Conservation (phyloP, 2,888 invertebrate genomes). For the Chalcis sispes region DNA sequence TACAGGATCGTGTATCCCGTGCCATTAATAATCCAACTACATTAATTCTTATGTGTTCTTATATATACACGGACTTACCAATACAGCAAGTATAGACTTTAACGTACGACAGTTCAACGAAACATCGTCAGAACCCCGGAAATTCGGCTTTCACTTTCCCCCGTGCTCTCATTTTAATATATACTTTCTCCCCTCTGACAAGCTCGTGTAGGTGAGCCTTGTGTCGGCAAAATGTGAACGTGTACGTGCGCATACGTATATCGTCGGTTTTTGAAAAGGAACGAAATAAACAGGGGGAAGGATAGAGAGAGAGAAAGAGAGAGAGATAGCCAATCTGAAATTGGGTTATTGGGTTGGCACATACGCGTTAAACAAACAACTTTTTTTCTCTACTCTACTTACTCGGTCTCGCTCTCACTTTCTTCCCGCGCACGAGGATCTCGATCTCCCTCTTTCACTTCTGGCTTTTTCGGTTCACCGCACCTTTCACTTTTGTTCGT, state of each 20-base stretch:
- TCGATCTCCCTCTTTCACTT: constrained; percentile 24
- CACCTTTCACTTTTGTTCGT: constrained; percentile 52
- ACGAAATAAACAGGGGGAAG: not conserved
- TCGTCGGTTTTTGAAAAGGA: constrained; percentile 16
- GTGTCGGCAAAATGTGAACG: not conserved
- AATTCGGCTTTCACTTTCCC: constrained; percentile 50
- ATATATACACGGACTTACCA: too few species aligned
- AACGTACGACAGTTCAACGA: too few species aligned
- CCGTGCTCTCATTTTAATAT: not conserved
- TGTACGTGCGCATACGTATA: not conserved
- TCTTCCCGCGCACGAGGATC: constrained; percentile 21
- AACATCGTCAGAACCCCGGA: constrained; percentile 27
- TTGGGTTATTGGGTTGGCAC: constrained; percentile 42
- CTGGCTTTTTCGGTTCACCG: constrained; percentile 13
- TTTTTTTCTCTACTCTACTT: constrained; percentile 28
- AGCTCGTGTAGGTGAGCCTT: not conserved
- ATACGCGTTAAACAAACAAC: constrained; percentile 19
- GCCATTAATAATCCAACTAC: constrained; percentile 6
- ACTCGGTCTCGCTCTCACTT: constrained; percentile 45
- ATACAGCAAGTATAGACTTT: too few species aligned
- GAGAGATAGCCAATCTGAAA: not conserved
- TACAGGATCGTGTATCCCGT: constrained; percentile 1
- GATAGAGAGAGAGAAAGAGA: not conserved
- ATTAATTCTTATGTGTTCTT: too few species aligned
- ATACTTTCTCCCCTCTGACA: constrained; percentile 37